A percentile compares a stretch with the other conserved stretches of the same genome.
phyloP scores from a whole-genome alignment of 2,888 invertebrate genomes.

The Leptinotarsa tumamoca region DNA sequence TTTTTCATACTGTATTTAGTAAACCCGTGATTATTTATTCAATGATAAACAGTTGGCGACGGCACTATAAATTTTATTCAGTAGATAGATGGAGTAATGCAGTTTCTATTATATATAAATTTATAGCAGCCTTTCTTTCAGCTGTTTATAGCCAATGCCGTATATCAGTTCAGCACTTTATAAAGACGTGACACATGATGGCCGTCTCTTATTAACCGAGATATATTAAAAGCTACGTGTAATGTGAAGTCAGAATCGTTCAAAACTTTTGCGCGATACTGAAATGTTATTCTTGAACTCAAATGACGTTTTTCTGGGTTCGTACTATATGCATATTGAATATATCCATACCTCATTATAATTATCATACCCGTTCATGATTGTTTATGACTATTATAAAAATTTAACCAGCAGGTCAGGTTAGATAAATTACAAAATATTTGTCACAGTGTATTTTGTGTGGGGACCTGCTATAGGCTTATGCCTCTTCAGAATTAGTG shows the following conservation, averaged over 20 bases:
- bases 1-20: conserved; percentile 4
- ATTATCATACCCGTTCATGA: too few species aligned
- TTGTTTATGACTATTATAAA: too few species aligned
- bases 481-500: too few species aligned
- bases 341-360: not conserved
- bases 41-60: conserved; percentile 1
- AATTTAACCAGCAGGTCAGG: too few species aligned
- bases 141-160: conserved; percentile 34
- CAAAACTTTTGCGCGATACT: not conserved
- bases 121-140: conserved; percentile 23
- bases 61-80: not conserved
- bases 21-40: conserved; percentile 17
- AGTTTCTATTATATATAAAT: conserved; percentile 25
- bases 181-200: conserved; percentile 33
- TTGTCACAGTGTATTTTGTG: too few species aligned
- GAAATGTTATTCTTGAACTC: not conserved
- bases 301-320: not conserved
- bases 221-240: not conserved
- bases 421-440: too few species aligned
- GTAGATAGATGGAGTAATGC: conserved; percentile 14
- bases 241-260: conserved; percentile 8
- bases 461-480: too few species aligned
- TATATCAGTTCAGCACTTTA: conserved; percentile 37
- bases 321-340: not conserved
- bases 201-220: conserved; percentile 34